A percentile compares a stretch with the other conserved stretches of the same genome.
Evolutionary conservation across 2,888 invertebrate species (phyloP).

Genomic region (Leucozona laternaria): DNA sequence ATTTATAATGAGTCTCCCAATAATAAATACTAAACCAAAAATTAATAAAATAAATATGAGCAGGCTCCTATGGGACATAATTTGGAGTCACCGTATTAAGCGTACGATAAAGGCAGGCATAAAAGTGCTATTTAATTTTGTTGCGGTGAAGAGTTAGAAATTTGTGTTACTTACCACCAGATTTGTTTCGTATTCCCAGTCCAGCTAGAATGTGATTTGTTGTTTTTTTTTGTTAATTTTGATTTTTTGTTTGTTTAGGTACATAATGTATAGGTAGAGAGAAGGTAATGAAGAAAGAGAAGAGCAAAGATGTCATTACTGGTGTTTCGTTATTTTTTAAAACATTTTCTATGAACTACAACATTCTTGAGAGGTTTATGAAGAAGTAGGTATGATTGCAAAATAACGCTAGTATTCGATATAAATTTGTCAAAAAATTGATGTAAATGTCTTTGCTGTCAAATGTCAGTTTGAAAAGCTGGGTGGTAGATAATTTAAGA

Average conservation of each 20-base stretch:
- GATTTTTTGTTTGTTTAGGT: slow-evolving; percentile 9
- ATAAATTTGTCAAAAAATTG: neutral
- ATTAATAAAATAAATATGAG: neutral
- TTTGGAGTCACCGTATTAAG: neutral
- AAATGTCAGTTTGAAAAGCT: neutral
- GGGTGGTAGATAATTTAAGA: slow-evolving; percentile 29
- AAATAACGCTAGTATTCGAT: neutral
- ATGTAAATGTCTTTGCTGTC: neutral
- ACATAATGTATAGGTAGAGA: neutral
- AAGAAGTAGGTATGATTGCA: neutral
- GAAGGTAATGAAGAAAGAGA: slow-evolving; percentile 42
- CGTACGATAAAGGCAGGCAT: slow-evolving; percentile 7
- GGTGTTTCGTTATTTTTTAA: slow-evolving; percentile 26
- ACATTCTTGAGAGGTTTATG: slow-evolving; percentile 9
- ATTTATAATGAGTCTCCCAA: neutral
- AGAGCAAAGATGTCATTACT: slow-evolving; percentile 58
- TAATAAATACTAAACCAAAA: neutral
- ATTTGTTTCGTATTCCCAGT: slow-evolving; percentile 75
- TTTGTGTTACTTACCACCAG: slow-evolving; percentile 76
- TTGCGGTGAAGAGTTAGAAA: slow-evolving; percentile 31
- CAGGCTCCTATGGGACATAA: neutral
- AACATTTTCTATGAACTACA: slow-evolving; percentile 14
- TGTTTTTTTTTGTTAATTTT: slow-evolving; percentile 22
- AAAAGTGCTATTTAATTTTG: slow-evolving; percentile 15
- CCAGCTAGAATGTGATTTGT: slow-evolving; percentile 74